Percentiles rank a stretch among this genome's conserved stretches.
Conservation (phyloP, 2,113 vertebrate species). For the Vimba vimba region DNA sequence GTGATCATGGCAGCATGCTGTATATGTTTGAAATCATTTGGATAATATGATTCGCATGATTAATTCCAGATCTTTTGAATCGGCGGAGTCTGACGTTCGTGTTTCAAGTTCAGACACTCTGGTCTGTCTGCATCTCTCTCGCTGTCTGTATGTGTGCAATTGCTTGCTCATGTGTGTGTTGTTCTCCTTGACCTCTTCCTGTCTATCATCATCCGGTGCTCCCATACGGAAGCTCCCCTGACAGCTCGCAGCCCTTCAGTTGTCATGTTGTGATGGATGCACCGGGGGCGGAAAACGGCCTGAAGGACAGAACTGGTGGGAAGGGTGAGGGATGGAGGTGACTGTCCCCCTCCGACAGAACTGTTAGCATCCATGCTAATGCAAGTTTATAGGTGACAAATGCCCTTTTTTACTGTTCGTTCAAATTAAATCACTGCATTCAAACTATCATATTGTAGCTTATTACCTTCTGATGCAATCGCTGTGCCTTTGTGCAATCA, state of each 20-base stretch:
- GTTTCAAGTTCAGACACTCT: neutral
- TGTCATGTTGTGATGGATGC: constrained; percentile 60
- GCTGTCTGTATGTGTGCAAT: constrained; percentile 35
- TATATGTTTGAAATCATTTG: constrained; percentile 39
- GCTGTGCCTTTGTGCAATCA: neutral
- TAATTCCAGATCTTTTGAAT: constrained; percentile 26
- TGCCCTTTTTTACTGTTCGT: neutral
- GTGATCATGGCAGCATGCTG: constrained; percentile 32
- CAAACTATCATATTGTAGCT: neutral
- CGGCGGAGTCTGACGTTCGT: neutral
- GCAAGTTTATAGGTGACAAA: neutral
- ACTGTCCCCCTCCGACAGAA: neutral
- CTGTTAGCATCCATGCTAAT: constrained; percentile 28
- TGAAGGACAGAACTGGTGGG: constrained; percentile 29
- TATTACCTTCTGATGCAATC: neutral
- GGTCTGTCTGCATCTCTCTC: constrained; percentile 27
- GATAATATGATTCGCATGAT: constrained; percentile 30
- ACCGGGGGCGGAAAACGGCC: constrained; percentile 6
- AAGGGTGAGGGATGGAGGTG: constrained; percentile 22
- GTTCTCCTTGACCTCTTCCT: constrained; percentile 59
- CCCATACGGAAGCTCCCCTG: constrained; percentile 50
- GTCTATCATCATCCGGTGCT: constrained; percentile 51
- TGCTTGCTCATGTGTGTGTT: constrained; percentile 50
- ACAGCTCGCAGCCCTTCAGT: constrained; percentile 49
- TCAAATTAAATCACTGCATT: neutral